These are phyloP conservation scores for Hydrolagus affinis DNA, from an alignment of 2,113 vertebrate genomes.

Conservation along the genomic window DNA sequence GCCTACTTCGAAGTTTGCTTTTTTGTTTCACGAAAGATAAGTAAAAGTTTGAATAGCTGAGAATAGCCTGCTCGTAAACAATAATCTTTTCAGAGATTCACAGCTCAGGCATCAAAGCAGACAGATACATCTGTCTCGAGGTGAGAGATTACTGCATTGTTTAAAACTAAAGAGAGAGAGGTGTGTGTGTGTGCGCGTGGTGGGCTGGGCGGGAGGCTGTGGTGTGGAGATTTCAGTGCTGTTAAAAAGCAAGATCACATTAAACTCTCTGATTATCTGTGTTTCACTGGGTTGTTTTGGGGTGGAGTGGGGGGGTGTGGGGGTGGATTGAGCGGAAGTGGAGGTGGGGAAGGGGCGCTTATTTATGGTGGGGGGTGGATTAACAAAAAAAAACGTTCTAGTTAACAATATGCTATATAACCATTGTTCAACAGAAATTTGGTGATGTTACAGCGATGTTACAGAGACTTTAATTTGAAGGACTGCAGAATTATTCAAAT, in stretches of 20 bases:
- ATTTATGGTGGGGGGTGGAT: background rate
- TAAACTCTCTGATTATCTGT: background rate
- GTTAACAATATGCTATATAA: background rate
- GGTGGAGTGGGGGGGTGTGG: too few species aligned
- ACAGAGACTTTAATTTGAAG: slow-evolving; percentile 26
- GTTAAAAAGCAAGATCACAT: slow-evolving; percentile 1
- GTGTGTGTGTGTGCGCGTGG: background rate
- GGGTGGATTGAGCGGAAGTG: too few species aligned
- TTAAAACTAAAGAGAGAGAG: background rate
- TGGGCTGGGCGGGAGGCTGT: background rate
- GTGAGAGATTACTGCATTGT: background rate
- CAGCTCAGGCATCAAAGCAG: background rate
- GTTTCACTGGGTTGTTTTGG: slow-evolving; percentile 5
- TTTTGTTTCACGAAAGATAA: background rate
- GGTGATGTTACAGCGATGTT: slow-evolving; percentile 13
- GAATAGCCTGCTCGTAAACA: background rate
- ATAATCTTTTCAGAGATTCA: background rate
- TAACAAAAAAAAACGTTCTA: too few species aligned
- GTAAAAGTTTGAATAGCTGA: background rate
- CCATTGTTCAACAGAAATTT: background rate
- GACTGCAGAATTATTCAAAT: slow-evolving; percentile 31
- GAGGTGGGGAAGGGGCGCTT: too few species aligned
- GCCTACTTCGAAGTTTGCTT: too few species aligned
- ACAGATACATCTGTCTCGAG: background rate
- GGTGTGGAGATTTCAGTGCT: background rate